phyloP scores from a whole-genome alignment of 2,797 vertebrate genomes.

The Trachops cirrhosus region DNA sequence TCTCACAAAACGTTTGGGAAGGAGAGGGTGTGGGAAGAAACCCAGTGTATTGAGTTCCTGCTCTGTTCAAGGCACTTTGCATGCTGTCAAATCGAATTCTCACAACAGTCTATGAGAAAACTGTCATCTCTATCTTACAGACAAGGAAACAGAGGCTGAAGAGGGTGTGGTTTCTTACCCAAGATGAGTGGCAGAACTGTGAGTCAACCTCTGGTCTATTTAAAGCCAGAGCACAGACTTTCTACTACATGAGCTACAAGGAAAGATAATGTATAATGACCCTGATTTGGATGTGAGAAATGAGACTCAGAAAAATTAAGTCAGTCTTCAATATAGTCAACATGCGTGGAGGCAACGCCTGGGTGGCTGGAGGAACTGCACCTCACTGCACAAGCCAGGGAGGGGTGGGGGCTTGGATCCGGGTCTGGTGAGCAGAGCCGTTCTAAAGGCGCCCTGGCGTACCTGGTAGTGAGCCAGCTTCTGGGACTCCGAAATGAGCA shows the following conservation, averaged over 20 bases:
- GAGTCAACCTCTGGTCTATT: background rate
- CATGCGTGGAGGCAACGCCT: background rate
- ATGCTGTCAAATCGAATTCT: background rate
- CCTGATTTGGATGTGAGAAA: slow-evolving; percentile 5
- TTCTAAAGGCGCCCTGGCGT: slow-evolving; percentile 51
- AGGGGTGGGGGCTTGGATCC: background rate
- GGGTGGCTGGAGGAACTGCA: background rate
- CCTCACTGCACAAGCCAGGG: background rate
- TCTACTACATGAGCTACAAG: background rate
- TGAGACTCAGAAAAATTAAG: slow-evolving; percentile 13
- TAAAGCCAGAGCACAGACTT: slow-evolving; percentile 5
- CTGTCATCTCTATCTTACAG: background rate
- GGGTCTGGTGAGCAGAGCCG: background rate
- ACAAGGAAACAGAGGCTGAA: background rate
- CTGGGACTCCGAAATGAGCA: slow-evolving; percentile 96
- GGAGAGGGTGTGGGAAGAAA: background rate
- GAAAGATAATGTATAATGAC: background rate
- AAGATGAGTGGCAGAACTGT: slow-evolving; percentile 23
- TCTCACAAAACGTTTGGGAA: slow-evolving; percentile 29
- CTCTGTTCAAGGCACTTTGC: background rate
- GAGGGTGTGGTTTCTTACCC: slow-evolving; percentile 14
- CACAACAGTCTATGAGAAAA: background rate
- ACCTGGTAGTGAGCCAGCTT: slow-evolving; percentile 97
- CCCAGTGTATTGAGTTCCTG: background rate
- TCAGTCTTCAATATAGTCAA: slow-evolving; percentile 34